Conservation (phyloP, 2,888 invertebrate genomes). For the Ophioninae sp. region DNA sequence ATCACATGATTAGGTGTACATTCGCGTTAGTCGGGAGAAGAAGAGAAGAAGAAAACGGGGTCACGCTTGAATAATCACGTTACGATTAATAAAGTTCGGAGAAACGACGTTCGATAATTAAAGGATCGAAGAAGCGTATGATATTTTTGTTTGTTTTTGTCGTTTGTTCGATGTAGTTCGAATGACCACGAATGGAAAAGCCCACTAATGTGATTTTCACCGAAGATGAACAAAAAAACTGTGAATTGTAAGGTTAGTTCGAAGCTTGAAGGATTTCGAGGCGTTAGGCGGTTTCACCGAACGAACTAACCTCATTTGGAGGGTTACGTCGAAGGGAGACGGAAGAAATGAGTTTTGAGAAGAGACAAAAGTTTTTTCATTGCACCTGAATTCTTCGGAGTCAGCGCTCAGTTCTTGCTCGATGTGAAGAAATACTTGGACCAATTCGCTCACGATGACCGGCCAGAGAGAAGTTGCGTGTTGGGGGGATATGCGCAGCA, state of each 20-base stretch:
- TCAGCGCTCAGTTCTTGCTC: constrained; percentile 91
- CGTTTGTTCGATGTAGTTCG: not conserved
- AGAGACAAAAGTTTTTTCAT: constrained; percentile 12
- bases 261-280: constrained; percentile 34
- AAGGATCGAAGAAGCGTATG: not conserved
- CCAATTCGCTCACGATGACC: constrained; percentile 94
- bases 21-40: constrained; percentile 73
- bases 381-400: constrained; percentile 89
- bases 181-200: constrained; percentile 1
- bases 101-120: not conserved
- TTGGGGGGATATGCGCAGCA: constrained; percentile 91
- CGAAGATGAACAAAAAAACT: constrained; percentile 16
- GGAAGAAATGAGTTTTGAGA: not conserved
- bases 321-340: constrained; percentile 6
- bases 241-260: constrained; percentile 19
- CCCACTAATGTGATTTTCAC: constrained; percentile 7
- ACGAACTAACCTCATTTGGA: constrained; percentile 41
- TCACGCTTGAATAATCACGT: not conserved
- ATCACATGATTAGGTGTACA: constrained; percentile 76
- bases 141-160: not conserved
- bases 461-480: constrained; percentile 95
- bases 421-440: constrained; percentile 92
- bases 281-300: constrained; percentile 28
- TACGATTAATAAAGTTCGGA: not conserved
- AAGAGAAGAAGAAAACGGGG: constrained; percentile 40